Conservation (phyloP, 2,888 invertebrate genomes). For the Drosophila putrida region DNA sequence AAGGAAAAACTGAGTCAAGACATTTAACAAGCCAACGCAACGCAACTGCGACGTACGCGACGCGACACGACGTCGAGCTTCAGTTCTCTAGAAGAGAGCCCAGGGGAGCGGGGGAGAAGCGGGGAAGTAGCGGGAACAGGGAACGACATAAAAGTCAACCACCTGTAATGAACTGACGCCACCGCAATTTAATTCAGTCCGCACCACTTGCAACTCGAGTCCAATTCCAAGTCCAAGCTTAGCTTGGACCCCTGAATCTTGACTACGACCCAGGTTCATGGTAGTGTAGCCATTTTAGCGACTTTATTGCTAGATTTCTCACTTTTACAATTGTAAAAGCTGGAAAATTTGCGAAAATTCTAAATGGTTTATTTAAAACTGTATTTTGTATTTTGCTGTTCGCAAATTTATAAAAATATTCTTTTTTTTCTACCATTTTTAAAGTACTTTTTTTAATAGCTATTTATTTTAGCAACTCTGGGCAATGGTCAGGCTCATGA, state of each 20-base stretch:
- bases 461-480: too few relatives aligned
- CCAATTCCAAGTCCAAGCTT: conserved; percentile 28
- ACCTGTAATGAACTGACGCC: conserved; percentile 83
- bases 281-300: too few relatives aligned
- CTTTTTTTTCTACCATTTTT: too few relatives aligned
- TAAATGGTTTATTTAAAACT: too few relatives aligned
- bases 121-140: background rate
- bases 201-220: conserved; percentile 36
- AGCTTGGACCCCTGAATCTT: conserved; percentile 15
- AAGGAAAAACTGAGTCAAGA: conserved; percentile 50
- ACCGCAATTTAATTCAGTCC: conserved; percentile 80
- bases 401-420: too few relatives aligned
- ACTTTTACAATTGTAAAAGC: too few relatives aligned
- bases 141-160: conserved; percentile 75
- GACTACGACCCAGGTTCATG: conserved; percentile 13
- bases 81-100: conserved; percentile 26
- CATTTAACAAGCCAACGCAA: conserved; percentile 54
- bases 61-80: conserved; percentile 8
- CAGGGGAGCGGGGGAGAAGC: background rate
- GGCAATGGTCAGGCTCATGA: conserved; percentile 6
- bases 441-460: too few relatives aligned
- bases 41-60: conserved; percentile 3
- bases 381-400: too few relatives aligned
- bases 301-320: too few relatives aligned
- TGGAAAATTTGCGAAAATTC: too few relatives aligned